Evolutionary conservation across 1,140 invertebrate species (phyloP), one percentile per base, ranked within the genome.

Genomic region (Triops longicaudatus): DNA sequence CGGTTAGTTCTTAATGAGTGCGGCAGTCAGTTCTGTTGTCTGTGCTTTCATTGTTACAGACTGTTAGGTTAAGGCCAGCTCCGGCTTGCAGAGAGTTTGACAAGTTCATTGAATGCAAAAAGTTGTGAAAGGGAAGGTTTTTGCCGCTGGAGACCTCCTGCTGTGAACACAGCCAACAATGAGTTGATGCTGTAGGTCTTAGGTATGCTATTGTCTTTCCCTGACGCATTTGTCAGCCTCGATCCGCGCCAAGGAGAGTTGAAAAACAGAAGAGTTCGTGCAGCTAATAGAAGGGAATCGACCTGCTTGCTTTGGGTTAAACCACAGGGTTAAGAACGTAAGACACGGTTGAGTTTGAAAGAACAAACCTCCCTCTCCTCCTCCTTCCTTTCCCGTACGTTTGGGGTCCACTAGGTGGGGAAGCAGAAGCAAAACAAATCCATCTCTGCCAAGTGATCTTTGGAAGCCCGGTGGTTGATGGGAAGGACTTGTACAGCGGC

Each of bases 41-140:
- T 37, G 2, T 37, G 31, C 31, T 37, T 37, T 63, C 50, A 63
- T 63, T n/a, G 22, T n/a, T 63, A 17, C 50, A 6, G 50, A n/a
- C 17, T 17, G 17, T 17, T 63, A 14, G 3, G 22, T 5, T 63
- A 6, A 22, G 43, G 43, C 43, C 50, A 63, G 50, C 22, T 22
- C 50, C 10, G 50, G 50, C 6, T 5, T 22, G 50, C 17, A 12
- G 50, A 17, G 50, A 17, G 10, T n/a, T 17, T 63, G 50, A 63
- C 50, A 63, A n/a, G 50, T 63, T 63, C 50, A 63, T 63, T 63
- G n/a, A 63, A 63, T 63, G 50, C 14, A 63, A 63, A 63, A 63
- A 63, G 50, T 6, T n/a, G 50, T 22, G 14, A 17, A 63, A 63
- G 14, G 14, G 22, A 63, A 12, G 22, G 50, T 22, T 63, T 63